phyloP scores from a whole-genome alignment of 2,797 vertebrate species.

The Aldrovandia affinis region DNA sequence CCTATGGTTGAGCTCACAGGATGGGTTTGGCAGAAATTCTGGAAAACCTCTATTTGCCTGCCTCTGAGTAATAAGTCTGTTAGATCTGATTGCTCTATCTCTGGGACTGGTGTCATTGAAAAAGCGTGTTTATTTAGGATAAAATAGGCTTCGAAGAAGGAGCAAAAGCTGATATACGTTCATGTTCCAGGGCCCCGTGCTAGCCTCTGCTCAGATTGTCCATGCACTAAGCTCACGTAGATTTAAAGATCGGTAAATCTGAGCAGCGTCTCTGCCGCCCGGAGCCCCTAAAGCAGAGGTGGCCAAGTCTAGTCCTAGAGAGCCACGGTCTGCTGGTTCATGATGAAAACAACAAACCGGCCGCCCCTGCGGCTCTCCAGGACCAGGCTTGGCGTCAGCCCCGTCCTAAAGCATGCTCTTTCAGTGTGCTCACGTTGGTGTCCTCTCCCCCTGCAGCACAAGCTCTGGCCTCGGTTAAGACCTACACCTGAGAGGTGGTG shows the following conservation, averaged over 20 bases:
- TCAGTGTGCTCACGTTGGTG: neutral
- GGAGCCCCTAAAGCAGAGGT: neutral
- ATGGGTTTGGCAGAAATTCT: too few relatives aligned
- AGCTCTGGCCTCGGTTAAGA: conserved; percentile 62
- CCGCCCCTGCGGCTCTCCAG: neutral
- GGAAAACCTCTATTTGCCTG: too few relatives aligned
- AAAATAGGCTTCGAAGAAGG: neutral
- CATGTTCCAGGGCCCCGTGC: neutral
- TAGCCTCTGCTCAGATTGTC: neutral
- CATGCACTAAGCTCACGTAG: neutral
- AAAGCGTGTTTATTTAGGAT: neutral
- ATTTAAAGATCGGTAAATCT: neutral
- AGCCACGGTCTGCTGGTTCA: neutral
- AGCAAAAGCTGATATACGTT: neutral
- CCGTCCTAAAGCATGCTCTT: neutral
- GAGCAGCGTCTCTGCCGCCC: neutral
- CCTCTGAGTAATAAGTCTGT: too few relatives aligned
- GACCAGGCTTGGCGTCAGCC: neutral
- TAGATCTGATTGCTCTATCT: neutral
- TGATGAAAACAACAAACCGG: neutral
- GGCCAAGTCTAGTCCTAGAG: neutral
- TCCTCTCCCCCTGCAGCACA: conserved; percentile 54
- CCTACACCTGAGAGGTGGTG: conserved; percentile 63
- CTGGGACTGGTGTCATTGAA: neutral
- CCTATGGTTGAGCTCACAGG: too few relatives aligned